Conservation (phyloP, 2,113 vertebrate species). For the Cyprinodon tularosa region DNA sequence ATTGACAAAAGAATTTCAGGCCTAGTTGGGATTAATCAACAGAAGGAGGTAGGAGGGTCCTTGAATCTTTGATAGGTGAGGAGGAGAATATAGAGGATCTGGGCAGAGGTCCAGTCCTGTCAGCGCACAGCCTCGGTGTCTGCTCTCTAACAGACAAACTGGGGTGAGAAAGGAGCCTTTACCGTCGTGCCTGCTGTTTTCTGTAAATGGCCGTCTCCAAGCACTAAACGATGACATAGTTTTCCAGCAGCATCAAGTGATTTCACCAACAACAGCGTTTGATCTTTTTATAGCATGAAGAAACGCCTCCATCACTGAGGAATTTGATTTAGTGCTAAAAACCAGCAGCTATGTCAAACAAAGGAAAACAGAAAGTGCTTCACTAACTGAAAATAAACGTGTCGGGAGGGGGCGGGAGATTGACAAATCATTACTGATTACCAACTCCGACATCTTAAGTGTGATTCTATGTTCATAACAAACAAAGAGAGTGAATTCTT, state of each 20-base stretch:
- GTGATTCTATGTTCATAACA: not conserved
- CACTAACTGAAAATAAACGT: not conserved
- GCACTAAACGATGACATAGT: not conserved
- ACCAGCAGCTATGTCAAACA: not conserved
- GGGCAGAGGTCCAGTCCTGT: constrained; percentile 7
- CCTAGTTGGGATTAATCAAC: too few species aligned
- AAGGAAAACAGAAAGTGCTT: not conserved
- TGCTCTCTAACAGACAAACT: not conserved
- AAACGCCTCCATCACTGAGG: not conserved
- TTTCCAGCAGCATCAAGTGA: not conserved
- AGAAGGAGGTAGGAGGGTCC: constrained; percentile 24
- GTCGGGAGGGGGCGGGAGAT: too few species aligned
- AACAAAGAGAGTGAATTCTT: not conserved
- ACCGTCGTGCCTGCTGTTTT: not conserved
- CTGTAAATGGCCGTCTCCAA: constrained; percentile 13
- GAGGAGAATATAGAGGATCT: constrained; percentile 9
- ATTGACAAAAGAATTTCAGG: too few species aligned
- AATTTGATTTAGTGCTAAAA: not conserved
- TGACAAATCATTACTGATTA: not conserved
- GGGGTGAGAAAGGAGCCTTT: constrained; percentile 9
- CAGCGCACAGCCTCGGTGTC: constrained; percentile 15
- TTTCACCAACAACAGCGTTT: not conserved
- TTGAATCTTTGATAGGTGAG: constrained; percentile 14
- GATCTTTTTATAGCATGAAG: not conserved
- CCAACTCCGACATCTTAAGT: not conserved